Evolutionary conservation across 2,797 vertebrate species (phyloP), one percentile per base, ranked within the genome.

Genomic region (Pagetopsis macropterus): DNA sequence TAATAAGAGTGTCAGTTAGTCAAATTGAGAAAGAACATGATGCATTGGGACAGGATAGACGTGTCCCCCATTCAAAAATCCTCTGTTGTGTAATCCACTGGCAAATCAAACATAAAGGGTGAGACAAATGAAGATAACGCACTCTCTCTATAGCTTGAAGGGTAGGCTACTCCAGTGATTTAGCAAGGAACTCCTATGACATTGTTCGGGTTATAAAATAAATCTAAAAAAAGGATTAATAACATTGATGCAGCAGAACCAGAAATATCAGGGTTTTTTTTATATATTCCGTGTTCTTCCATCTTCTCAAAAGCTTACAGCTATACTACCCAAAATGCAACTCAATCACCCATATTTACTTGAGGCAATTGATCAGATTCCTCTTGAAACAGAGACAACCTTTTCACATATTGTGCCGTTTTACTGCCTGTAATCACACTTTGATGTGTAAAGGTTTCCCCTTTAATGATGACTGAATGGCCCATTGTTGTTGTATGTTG

Each of bases 1-100:
- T 14, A 56, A 37, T 31, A 11, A 31, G 50, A n/a, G 8, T 10
- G 8, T 33, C 17, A 57, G 27, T 33, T 16, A 52, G 33, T 56
- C 56, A 58, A 19, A 74, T 46, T 12, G 54, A 45, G 27, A 27
- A 27, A 27, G 27, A 27, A 27, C 27, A 27, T 27, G 27, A 27
- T 27, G 27, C 27, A 27, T 27, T 27, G 27, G 27, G 27, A 27
- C 27, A 27, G 27, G 27, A 27, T 5, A 27, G 27, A 27, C 27
- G 27, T 37, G 33, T 27, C 33, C 33, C 33, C 33, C 6, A 37
- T 33, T 37, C 33, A 37, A 9, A 37, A 37, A 37, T 37, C 33
- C 33, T 37, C 33, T 37, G 33, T 37, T 37, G 23, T 48, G 58
- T 23, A 60, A 45, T 71, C 72, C 62, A 52, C 23, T 58, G 55